These are phyloP conservation scores for Apamea anceps DNA, from an alignment of 2,888 invertebrate genomes.

Conservation along the genomic window DNA sequence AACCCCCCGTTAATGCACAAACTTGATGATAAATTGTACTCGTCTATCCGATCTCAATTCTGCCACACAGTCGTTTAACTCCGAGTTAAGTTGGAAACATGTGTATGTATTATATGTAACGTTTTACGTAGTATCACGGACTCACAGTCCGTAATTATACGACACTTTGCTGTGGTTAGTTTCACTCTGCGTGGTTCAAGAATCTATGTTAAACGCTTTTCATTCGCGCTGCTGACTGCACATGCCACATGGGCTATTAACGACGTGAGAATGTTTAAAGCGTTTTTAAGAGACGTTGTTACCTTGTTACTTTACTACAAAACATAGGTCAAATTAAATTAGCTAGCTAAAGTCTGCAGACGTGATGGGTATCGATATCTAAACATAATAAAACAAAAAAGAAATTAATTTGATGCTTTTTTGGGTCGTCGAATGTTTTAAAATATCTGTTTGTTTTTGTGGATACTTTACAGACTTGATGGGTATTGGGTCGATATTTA, in stretches of 20 bases:
- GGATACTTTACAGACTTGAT: not conserved
- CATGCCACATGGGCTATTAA: slow-evolving; percentile 29
- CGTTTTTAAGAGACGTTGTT: slow-evolving; percentile 6
- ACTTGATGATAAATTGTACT: not conserved
- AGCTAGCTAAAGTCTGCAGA: not conserved
- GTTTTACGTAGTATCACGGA: slow-evolving; percentile 11
- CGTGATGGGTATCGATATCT: not conserved
- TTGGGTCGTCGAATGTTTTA: no score
- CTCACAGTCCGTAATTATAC: slow-evolving; percentile 58
- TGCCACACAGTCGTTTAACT: slow-evolving; percentile 8
- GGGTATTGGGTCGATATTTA: not conserved
- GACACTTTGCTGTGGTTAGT: slow-evolving; percentile 64
- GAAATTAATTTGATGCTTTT: not conserved
- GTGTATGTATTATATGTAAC: slow-evolving; percentile 11
- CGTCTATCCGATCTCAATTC: not conserved
- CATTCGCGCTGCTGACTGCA: slow-evolving; percentile 38
- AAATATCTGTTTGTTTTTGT: not conserved
- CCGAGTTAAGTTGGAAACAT: slow-evolving; percentile 12
- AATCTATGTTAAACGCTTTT: slow-evolving; percentile 62
- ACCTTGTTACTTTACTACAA: not conserved
- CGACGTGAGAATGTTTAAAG: slow-evolving; percentile 35
- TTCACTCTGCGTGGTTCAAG: slow-evolving; percentile 58
- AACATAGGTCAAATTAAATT: not conserved
- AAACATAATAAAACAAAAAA: not conserved
- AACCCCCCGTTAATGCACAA: not conserved